Percentiles rank a stretch among this genome's conserved stretches.
phyloP scores from a whole-genome alignment of 2,888 invertebrate species.

The Macrosoma leucophasiata region DNA sequence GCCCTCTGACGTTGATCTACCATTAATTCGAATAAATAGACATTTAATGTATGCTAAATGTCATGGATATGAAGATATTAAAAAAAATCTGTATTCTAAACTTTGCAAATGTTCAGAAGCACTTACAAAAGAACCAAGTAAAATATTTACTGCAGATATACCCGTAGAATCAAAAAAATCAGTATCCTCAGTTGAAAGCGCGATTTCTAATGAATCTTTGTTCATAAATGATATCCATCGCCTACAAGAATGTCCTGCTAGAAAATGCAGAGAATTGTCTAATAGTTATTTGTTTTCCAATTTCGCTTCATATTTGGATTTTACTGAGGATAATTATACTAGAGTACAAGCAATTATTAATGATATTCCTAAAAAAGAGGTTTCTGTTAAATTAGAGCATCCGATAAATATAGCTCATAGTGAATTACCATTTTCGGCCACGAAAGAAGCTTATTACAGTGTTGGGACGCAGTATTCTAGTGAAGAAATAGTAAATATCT shows the following conservation, averaged over 20 bases:
- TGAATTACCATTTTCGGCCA: constrained; percentile 47
- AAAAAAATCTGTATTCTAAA: constrained; percentile 43
- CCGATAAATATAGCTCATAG: constrained; percentile 35
- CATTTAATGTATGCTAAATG: constrained; percentile 61
- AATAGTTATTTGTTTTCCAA: constrained; percentile 40
- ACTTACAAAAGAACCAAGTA: constrained; percentile 10
- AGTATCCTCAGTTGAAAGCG: constrained; percentile 22
- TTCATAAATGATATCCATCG: constrained; percentile 41
- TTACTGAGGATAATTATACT: constrained; percentile 50
- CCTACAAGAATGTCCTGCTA: constrained; percentile 31
- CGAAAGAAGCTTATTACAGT: constrained; percentile 41
- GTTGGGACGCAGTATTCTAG: constrained; percentile 57
- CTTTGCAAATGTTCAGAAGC: constrained; percentile 42
- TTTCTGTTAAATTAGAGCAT: constrained; percentile 33
- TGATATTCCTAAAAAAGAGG: constrained; percentile 18
- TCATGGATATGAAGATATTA: constrained; percentile 51
- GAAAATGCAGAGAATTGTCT: constrained; percentile 20
- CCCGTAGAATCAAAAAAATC: constrained; percentile 5
- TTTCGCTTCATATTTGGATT: constrained; percentile 48
- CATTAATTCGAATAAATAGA: constrained; percentile 44
- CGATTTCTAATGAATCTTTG: constrained; percentile 45
- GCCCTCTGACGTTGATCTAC: constrained; percentile 48
- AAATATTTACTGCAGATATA: constrained; percentile 16
- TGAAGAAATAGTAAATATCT: constrained; percentile 37
- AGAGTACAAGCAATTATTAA: constrained; percentile 45